Percentiles rank a stretch among this genome's conserved stretches.
Conservation (phyloP, 2,113 vertebrate genomes). For the Dipodomys merriami region DNA sequence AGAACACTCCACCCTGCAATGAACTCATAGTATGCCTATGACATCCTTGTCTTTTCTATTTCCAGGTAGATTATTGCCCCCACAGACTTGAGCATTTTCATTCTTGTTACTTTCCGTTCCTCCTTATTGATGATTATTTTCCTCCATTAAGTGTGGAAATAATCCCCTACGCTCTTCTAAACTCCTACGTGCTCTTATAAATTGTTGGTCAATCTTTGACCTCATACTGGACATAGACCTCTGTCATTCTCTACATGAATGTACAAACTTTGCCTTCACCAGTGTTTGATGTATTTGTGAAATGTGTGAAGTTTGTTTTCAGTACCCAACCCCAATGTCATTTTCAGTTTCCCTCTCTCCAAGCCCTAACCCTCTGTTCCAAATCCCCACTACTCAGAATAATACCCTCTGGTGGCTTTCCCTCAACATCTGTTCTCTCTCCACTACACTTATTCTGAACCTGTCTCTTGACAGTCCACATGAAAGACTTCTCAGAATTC, state of each 20-base stretch:
- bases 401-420: neutral
- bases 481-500: slow-evolving; percentile 2
- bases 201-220: neutral
- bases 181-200: neutral
- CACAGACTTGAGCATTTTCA: neutral
- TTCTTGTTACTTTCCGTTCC: neutral
- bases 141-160: neutral
- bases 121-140: neutral
- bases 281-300: neutral
- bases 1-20: neutral
- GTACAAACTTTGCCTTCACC: neutral
- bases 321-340: rapidly evolving
- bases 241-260: neutral
- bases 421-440: no score
- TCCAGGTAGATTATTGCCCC: neutral
- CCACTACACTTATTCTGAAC: neutral
- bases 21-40: neutral
- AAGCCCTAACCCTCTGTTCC: neutral
- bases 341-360: neutral
- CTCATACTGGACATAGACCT: neutral
- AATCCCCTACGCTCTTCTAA: no score
- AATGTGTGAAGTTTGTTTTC: neutral
- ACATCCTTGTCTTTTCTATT: neutral
- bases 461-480: neutral
- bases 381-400: neutral